Evolutionary conservation across 2,888 invertebrate genomes (phyloP).

Genomic region (Smittia aterrima): DNA sequence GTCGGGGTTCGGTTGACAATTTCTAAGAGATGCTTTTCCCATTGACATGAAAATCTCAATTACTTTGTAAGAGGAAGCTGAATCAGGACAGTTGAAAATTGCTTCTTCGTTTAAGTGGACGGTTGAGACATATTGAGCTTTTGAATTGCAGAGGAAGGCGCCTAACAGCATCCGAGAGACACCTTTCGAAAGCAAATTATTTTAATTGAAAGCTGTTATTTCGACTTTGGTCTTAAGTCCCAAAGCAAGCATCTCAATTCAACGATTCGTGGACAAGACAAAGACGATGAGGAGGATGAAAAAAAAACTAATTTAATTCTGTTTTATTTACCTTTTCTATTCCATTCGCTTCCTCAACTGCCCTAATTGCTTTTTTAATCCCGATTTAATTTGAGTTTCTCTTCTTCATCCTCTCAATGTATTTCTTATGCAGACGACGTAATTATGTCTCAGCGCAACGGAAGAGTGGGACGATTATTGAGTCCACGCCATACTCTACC

Average conservation of each 20-base stretch:
- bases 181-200: too few species aligned
- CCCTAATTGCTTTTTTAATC: conserved; percentile 24
- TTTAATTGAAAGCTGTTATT: too few species aligned
- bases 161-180: too few species aligned
- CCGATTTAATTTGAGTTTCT: conserved; percentile 42
- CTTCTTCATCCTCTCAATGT: conserved; percentile 50
- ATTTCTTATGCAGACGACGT: conserved; percentile 54
- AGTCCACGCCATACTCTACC: conserved; percentile 82
- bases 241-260: too few species aligned
- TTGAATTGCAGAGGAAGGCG: too few species aligned
- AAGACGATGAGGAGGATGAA: background rate
- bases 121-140: too few species aligned
- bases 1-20: background rate
- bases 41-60: too few species aligned
- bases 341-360: background rate
- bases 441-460: conserved; percentile 57
- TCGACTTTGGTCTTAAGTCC: too few species aligned
- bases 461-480: conserved; percentile 69
- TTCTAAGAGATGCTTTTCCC: background rate
- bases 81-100: too few species aligned
- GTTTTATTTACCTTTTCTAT: conserved; percentile 21
- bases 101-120: too few species aligned
- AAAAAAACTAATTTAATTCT: conserved; percentile 12
- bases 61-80: too few species aligned
- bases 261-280: background rate